Evolutionary conservation across 2,888 invertebrate species (phyloP), one percentile per base, ranked within the genome.

Genomic region (Arctia plantaginis): DNA sequence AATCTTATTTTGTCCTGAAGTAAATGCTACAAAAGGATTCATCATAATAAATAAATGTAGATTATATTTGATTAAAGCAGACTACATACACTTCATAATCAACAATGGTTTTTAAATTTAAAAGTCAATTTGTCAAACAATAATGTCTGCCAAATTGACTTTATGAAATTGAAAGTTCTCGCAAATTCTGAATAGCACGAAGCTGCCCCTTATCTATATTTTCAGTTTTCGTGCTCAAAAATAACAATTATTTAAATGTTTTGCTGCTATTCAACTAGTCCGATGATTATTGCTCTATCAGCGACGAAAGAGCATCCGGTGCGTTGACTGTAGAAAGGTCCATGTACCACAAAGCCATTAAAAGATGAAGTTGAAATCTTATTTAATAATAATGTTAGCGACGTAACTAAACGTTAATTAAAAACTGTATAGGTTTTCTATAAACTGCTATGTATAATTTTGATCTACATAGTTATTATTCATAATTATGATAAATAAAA

Each of bases 101-200:
- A 65, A 51, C 27, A 47, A 39, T 30, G 30, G 66, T 66, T 72
- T 72, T 72, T 41, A 72, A 66, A 51, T 51, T 23, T 51, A 51
- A 23, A 51, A 23, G 20, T 51, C 23, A 6, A 51, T 51, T 51
- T 51, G 8, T 20, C 51, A 51, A 23, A 51, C 51, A 23, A 51
- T 51, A 51, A 23, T 72, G 66, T 59, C 41, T 41, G 18, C 44
- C 3, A 51, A 69, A 66, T 66, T 69, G 51, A 69, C 30, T 69
- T 51, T 41, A 51, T 55, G 30, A 41, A 72, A 66, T 39, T 23
- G 39, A 55, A 72, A 72, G 55, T 15, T 35, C 15, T 27, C 47
- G 55, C 35, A 66, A 59, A 55, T 30, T 55, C 18, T 71, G 64
- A 51, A 71, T 66, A 71, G 20, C 35, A 33, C 35, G 27, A 27